Evolutionary conservation across 2,888 invertebrate genomes (phyloP).

Genomic region (Agrilus biguttatus): DNA sequence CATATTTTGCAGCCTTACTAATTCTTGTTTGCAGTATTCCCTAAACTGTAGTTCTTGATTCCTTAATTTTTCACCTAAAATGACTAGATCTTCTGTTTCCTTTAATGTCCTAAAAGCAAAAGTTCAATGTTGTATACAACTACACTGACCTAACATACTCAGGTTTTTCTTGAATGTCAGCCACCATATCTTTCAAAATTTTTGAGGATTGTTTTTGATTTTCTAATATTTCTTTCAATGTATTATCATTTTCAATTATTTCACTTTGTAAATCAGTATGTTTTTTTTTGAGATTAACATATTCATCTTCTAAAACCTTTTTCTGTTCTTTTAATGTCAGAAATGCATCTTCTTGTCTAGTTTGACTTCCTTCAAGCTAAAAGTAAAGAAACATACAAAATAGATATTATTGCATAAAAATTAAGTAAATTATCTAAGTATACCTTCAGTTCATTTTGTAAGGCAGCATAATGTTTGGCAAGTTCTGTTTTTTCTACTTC

Average conservation of each 20-base stretch:
- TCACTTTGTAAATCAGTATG: constrained; percentile 33
- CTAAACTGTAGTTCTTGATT: constrained; percentile 59
- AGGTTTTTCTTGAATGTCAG: constrained; percentile 35
- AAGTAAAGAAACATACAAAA: constrained; percentile 3
- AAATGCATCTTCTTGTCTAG: constrained; percentile 22
- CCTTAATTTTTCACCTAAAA: constrained; percentile 56
- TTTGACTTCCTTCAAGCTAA: constrained; percentile 23
- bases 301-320: constrained; percentile 18
- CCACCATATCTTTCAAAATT: constrained; percentile 33
- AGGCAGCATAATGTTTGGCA: constrained; percentile 58
- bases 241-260: constrained; percentile 30
- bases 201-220: constrained; percentile 27
- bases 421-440: constrained; percentile 20
- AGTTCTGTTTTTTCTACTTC: constrained; percentile 51
- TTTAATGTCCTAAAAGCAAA: constrained; percentile 20
- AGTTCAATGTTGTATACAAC: constrained; percentile 15
- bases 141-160: constrained; percentile 21
- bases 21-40: constrained; percentile 55
- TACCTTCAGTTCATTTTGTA: constrained; percentile 56
- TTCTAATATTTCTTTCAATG: constrained; percentile 19
- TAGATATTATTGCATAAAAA: background rate
- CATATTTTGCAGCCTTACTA: constrained; percentile 36
- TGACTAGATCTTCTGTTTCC: constrained; percentile 45
- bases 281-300: constrained; percentile 40
- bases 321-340: constrained; percentile 21